Evolutionary conservation across 2,113 vertebrate species (phyloP), one percentile per base, ranked within the genome.

Genomic region (Motacilla alba): DNA sequence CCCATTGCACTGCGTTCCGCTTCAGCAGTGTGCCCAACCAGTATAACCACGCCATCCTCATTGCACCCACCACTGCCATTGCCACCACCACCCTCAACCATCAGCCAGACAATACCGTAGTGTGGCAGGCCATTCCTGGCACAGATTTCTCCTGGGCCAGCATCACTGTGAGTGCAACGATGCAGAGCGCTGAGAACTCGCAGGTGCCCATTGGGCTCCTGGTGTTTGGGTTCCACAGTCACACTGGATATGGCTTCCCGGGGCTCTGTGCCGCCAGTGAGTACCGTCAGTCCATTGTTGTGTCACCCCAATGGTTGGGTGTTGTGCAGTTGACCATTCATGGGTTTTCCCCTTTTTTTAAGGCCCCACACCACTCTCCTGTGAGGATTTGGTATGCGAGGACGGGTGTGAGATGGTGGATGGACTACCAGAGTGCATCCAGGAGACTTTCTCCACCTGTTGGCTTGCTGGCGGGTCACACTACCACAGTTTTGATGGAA

Each of bases 111-210:
- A 43, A 7, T 18, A 15, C 47, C 6, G 0, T 95, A 8, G 7
- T 64, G 9, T 98, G 98, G 98, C 44, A 58, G 30, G 30, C 14
- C 1, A 68, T 98, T 12, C 59, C 78, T 2, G 93, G 94, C 56
- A 97, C 97, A 2, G 96, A 96, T 13, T 98, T 97, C 75, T 98
- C 98, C 78, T 98, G 97, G 98, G 52, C 96, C 5, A 41, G 66
- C 19, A n/a, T 98, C 8, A 16, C 67, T 11, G 62, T 96, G 59
- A 39, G 5, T 0, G 2, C 56, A 47, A 4, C 0, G 1, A 83
- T 31, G 5, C 16, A 0, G 24, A 95, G 78, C 0, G 3, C 6
- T 6, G 95, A 95, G 72, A 96, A 96, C 74, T 27, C 10, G 0
- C 56, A 63, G 33, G 49, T 76, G 1, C 89, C 96, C 3, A 83